Base-by-base conservation (phyloP, 2,888 invertebrate species). In the Trachelus iudaicus region DNA sequence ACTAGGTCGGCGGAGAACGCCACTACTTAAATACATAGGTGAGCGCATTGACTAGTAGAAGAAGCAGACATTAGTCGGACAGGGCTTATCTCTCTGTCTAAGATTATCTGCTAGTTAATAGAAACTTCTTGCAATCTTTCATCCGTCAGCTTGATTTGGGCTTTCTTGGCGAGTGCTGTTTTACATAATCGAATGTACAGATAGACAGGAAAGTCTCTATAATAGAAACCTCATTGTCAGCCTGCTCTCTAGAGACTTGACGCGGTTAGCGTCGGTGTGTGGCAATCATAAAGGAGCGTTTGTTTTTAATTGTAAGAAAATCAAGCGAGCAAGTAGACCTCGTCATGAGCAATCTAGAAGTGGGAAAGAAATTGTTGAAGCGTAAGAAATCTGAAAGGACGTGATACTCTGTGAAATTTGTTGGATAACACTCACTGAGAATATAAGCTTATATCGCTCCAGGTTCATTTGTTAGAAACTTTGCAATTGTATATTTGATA, bases 321-420 rank as follows among this genome's bases (percentile, higher is more conserved):
- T 56, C 56, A 56, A 56, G 56, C 23, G 56, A 23, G 23, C 56
- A 56, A 56, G 23, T 23, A 56, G 23, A 56, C 56, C 76, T 80
- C 69, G 34, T 69, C 69, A 56, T 75, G 40, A 74, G 76, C 40
- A 34, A 30, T 78, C 77, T 56, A 68, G 71, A 77, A 76, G 33
- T 75, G 78, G 76, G 81, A 56, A 56, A 83, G 82, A 83, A 83
- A 81, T 80, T 81, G 79, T 77, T 69, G 75, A 77, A 75, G 76
- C 56, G 71, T 76, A 80, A 81, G 83, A 81, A 81, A 75, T 69
- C 68, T 34, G 73, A 73, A 56, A 76, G 73, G 68, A 56, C 68
- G 76, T 56, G 56, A 68, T 56, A 23, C 79, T 77, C 40, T 80
- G 83, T 82, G 82, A 85, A 84, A 82, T 84, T 82, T 81, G 77